These are phyloP conservation scores for Brachymystax lenok DNA, from an alignment of 2,797 vertebrate genomes.

Conservation along the genomic window DNA sequence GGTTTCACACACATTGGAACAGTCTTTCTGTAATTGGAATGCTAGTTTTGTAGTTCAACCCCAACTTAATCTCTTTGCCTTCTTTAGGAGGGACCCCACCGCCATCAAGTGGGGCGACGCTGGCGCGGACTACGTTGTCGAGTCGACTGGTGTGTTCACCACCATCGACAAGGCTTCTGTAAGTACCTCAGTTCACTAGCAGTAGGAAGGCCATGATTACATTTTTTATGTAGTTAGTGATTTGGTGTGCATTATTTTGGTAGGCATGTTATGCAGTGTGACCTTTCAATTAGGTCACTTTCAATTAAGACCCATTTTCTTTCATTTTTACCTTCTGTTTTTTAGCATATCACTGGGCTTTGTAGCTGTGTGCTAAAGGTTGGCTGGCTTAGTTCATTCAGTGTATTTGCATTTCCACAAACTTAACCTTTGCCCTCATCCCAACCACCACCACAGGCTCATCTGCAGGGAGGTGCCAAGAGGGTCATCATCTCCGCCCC, in stretches of 20 bases:
- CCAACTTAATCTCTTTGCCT: not conserved
- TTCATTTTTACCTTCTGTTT: too few species aligned
- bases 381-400: not conserved
- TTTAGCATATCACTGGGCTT: not conserved
- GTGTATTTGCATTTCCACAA: not conserved
- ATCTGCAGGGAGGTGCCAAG: slow-evolving; percentile 87
- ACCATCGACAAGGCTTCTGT: slow-evolving; percentile 86
- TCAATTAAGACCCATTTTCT: too few species aligned
- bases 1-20: too few species aligned
- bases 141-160: slow-evolving; percentile 88
- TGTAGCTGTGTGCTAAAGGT: not conserved
- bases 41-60: not conserved
- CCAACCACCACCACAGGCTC: slow-evolving; percentile 68
- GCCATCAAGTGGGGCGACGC: slow-evolving; percentile 87
- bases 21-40: too few species aligned
- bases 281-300: too few species aligned
- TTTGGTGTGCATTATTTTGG: not conserved
- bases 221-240: not conserved
- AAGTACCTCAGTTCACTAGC: slow-evolving; percentile 49
- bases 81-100: slow-evolving; percentile 79
- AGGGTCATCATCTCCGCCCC: slow-evolving; percentile 88
- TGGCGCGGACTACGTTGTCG: slow-evolving; percentile 84
- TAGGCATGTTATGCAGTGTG: not conserved
- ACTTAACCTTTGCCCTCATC: not conserved
- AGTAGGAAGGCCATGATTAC: not conserved